Conservation (phyloP, 2,113 vertebrate genomes). For the Labeo rohita region DNA sequence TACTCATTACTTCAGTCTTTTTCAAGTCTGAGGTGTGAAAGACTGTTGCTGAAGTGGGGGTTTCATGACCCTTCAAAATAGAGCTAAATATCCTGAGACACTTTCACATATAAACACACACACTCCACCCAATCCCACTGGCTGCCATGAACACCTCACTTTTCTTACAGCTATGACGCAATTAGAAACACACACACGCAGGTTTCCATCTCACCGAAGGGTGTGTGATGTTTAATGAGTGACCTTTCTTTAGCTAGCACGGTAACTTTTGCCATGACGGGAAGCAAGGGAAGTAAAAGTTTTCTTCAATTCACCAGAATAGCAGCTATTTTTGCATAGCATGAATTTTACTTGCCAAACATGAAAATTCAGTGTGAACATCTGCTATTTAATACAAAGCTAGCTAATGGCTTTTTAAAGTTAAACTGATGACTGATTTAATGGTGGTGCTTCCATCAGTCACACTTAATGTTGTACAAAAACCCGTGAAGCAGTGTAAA, state of each 20-base stretch:
- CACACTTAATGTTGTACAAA: neutral
- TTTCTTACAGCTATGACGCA: slow-evolving; percentile 11
- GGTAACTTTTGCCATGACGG: neutral
- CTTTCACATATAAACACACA: slow-evolving; percentile 20
- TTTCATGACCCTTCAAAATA: neutral
- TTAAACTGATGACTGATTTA: neutral
- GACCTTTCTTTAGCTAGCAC: slow-evolving; percentile 23
- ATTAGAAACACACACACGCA: slow-evolving; percentile 11
- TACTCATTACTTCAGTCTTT: neutral
- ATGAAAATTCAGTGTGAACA: neutral
- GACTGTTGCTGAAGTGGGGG: neutral
- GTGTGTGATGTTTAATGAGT: slow-evolving; percentile 10
- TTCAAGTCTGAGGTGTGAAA: neutral
- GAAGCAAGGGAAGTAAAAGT: neutral
- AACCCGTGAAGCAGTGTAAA: no score
- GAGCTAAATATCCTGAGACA: slow-evolving; percentile 2
- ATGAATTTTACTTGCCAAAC: neutral
- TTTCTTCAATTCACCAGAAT: neutral
- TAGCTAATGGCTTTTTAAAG: neutral
- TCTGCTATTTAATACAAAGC: neutral
- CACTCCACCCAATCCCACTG: slow-evolving; percentile 24
- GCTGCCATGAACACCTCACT: slow-evolving; percentile 3
- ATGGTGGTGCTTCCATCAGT: neutral
- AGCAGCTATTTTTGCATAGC: neutral
- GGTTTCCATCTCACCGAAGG: slow-evolving; percentile 25